phyloP scores from a whole-genome alignment of 2,888 invertebrate genomes.

The Acheta domesticus region DNA sequence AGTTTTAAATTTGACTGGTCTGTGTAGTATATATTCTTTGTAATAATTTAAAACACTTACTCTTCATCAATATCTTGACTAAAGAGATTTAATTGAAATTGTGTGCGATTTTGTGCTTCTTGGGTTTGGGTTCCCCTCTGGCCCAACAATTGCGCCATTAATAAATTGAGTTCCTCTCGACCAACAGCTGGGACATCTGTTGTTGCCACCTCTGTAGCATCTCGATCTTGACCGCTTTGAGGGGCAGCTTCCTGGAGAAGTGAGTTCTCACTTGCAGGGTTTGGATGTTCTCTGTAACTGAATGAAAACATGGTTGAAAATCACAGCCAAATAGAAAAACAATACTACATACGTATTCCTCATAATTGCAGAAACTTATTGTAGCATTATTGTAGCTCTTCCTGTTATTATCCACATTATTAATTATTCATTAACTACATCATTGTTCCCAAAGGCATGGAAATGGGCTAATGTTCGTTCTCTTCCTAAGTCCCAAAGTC shows the following conservation, averaged over 20 bases:
- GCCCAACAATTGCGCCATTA: slow-evolving; percentile 34
- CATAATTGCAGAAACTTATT: no score
- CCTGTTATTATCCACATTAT: no score
- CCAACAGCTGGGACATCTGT: slow-evolving; percentile 30
- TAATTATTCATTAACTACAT: no score
- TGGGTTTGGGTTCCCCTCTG: slow-evolving; percentile 24
- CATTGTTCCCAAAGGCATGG: not conserved
- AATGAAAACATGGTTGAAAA: not conserved
- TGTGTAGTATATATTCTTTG: no score
- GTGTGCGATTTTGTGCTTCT: slow-evolving; percentile 20
- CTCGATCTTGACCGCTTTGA: not conserved
- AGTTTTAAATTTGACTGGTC: no score
- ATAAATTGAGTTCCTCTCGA: slow-evolving; percentile 34
- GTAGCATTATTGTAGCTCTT: no score
- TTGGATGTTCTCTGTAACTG: not conserved
- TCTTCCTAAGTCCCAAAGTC: no score
- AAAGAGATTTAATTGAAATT: slow-evolving; percentile 33
- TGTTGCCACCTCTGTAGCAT: not conserved
- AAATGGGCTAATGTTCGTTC: no score
- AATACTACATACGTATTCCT: no score
- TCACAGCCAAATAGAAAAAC: no score
- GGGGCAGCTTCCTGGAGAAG: not conserved
- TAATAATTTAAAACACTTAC: not conserved
- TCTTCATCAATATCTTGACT: slow-evolving; percentile 19
- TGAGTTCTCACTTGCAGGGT: not conserved